A percentile compares a stretch with the other conserved stretches of the same genome.
Conservation (phyloP, 2,888 invertebrate genomes). For the Nephrotoma guestfalica region DNA sequence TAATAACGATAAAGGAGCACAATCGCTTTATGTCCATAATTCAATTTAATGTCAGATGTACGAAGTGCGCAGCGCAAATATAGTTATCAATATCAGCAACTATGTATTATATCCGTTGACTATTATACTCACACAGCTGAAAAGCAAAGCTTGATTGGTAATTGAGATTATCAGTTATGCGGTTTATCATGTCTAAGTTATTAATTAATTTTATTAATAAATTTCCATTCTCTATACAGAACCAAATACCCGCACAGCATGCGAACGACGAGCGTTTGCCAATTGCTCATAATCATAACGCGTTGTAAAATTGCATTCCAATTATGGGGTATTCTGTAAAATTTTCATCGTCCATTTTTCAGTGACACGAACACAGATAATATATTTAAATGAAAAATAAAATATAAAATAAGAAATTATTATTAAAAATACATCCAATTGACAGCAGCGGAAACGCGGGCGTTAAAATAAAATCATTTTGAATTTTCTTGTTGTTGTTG, state of each 20-base stretch:
- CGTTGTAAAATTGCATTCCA: neutral
- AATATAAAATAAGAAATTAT: neutral
- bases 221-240: neutral
- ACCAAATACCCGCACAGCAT: neutral
- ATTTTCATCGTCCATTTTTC: neutral
- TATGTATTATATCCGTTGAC: neutral
- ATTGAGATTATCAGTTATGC: conserved; percentile 4
- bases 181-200: conserved; percentile 5
- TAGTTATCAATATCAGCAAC: neutral
- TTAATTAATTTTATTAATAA: conserved; percentile 4
- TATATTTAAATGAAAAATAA: neutral
- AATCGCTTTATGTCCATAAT: neutral
- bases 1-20: neutral
- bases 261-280: neutral
- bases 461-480: conserved; percentile 6
- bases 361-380: neutral
- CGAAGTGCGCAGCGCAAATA: neutral
- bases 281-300: neutral
- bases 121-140: neutral
- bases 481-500: neutral
- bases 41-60: neutral
- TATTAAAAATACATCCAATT: conserved; percentile 4
- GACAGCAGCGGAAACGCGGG: conserved; percentile 8
- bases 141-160: conserved; percentile 1
- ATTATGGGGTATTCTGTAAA: neutral